Percentiles rank a stretch among this genome's conserved stretches.
phyloP scores from a whole-genome alignment of 2,797 vertebrate genomes.

The Thaleichthys pacificus region DNA sequence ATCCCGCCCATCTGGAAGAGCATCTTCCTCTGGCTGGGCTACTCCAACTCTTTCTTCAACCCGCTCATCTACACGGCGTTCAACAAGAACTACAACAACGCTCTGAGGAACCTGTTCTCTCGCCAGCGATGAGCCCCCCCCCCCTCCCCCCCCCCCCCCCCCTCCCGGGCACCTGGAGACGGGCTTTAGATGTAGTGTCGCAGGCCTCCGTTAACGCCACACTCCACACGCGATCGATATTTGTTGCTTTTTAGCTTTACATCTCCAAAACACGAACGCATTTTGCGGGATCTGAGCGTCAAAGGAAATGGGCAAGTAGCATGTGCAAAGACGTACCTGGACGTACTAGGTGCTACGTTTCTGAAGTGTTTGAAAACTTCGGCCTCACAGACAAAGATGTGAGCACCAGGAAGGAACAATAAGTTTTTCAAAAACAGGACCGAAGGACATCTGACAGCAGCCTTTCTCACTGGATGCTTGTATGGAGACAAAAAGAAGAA shows the following conservation, averaged over 20 bases:
- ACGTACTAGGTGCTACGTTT: too few relatives aligned
- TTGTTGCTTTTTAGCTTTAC: too few relatives aligned
- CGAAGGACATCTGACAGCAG: neutral
- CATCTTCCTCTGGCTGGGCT: conserved; percentile 96
- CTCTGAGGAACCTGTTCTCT: conserved; percentile 91
- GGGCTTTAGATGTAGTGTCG: too few relatives aligned
- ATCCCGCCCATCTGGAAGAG: conserved; percentile 94
- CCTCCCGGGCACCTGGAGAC: too few relatives aligned
- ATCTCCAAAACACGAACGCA: too few relatives aligned
- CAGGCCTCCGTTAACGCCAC: too few relatives aligned
- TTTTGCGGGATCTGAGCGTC: too few relatives aligned
- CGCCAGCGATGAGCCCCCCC: conserved; percentile 78
- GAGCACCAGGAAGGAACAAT: neutral
- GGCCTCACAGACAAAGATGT: neutral
- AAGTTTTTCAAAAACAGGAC: neutral
- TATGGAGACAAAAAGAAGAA: neutral
- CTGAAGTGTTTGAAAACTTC: neutral
- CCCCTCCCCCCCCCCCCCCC: neutral
- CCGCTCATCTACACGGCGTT: conserved; percentile 97
- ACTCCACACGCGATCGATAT: too few relatives aligned
- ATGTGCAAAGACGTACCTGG: too few relatives aligned
- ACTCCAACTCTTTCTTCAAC: conserved; percentile 98
- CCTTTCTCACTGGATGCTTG: neutral
- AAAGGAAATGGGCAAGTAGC: too few relatives aligned
- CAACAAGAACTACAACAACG: conserved; percentile 97